Base-by-base conservation (phyloP, 23 tunicate genomes). In the Styela plicata region DNA sequence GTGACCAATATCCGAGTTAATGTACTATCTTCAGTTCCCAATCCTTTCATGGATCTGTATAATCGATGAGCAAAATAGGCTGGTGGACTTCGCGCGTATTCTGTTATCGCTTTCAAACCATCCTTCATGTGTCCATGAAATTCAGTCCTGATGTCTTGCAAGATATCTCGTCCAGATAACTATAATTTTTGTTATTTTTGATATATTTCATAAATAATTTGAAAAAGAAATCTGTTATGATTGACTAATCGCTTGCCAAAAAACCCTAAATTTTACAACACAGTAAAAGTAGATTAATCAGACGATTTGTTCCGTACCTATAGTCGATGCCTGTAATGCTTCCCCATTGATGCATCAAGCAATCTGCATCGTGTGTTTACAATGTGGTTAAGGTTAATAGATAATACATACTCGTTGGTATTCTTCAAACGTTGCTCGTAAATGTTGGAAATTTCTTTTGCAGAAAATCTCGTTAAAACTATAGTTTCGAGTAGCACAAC, bases 41-140 rank as follows among this genome's bases (percentile, higher is more conserved):
- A 73, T 66, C 98, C 98, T 70, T 85, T 93, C 98, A 93, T 93
- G 0, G 93, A 85, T 61, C 89, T 76, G 63, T 93, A 82, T 1
- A 93, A 53, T 2, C 85, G 84, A 53, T 64, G 73, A 68, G 97
- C 97, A 64, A 91, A 91, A 69, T 91, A 91, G 3, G 82, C 83
- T 1, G 97, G 85, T 2, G 97, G 80, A 70, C 73, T 73, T 24
- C 90, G 36, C 31, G 91, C 85, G 53, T 82, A 75, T 17, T 85
- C 88, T 18, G 84, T 84, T 1, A 91, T 77, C 1, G 97, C 91
- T 2, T 75, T 30, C 79, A 91, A 31, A n/a, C 88, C 97, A 24
- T 83, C 83, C 66, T 84, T 84, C 26, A 91, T 70, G 44, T 86
- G 76, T n/a, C 97, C 97, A 16, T 87, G 80, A 53, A 91, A 91